phyloP scores from a whole-genome alignment of 2,797 vertebrate species.

The Perodicticus potto region DNA sequence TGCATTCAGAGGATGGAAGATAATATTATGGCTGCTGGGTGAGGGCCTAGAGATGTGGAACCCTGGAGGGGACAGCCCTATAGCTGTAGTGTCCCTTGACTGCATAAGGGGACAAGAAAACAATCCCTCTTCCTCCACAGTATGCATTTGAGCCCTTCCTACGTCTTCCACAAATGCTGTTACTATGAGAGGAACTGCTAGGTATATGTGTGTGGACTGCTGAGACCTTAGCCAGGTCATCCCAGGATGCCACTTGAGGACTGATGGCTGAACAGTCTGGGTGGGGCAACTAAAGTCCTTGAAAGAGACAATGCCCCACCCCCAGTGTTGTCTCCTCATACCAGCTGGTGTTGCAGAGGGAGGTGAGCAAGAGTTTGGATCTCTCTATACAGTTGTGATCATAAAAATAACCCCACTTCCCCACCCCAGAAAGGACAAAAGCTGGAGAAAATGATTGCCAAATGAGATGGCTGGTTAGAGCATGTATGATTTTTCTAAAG shows the following conservation, averaged over 20 bases:
- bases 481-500: conserved; percentile 47
- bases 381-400: conserved; percentile 53
- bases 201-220: not conserved
- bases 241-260: not conserved
- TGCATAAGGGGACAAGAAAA: not conserved
- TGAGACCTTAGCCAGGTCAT: not conserved
- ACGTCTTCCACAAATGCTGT: not conserved
- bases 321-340: no score
- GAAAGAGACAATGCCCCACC: not conserved
- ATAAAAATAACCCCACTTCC: conserved; percentile 4
- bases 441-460: conserved; percentile 58
- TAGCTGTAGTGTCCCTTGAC: not conserved
- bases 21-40: no score
- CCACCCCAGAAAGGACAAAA: conserved; percentile 41
- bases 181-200: not conserved
- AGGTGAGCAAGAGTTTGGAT: conserved; percentile 60
- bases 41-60: not conserved
- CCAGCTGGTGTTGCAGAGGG: conserved; percentile 10
- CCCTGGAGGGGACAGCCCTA: not conserved
- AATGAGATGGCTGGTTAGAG: conserved; percentile 50
- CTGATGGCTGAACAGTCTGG: not conserved
- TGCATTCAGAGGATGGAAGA: not conserved
- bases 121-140: not conserved
- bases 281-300: not conserved
- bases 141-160: not conserved